These are phyloP conservation scores for Kryphioiulus occultus DNA, from an alignment of 2,888 invertebrate species.

Conservation along the genomic window DNA sequence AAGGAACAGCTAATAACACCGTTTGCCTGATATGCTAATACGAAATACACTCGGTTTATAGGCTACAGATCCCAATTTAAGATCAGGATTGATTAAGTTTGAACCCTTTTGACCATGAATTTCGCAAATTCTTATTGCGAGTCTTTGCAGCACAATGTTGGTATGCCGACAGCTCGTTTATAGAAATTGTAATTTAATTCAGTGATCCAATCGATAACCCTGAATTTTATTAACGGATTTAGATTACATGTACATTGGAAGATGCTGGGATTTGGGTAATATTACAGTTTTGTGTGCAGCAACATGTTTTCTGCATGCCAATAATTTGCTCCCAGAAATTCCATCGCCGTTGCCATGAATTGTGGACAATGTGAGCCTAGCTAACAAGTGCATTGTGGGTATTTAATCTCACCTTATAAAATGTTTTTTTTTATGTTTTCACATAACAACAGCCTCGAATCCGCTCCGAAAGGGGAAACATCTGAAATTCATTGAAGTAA, in stretches of 20 bases:
- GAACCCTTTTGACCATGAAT: no score
- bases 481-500: constrained; percentile 23
- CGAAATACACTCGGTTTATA: no score
- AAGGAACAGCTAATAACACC: no score
- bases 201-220: neutral
- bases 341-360: neutral
- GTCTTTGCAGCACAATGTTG: neutral
- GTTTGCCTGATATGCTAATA: no score
- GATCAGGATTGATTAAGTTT: no score
- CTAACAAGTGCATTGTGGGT: neutral
- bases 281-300: neutral
- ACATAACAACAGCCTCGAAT: neutral
- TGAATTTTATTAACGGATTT: neutral
- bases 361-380: neutral
- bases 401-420: constrained; percentile 19
- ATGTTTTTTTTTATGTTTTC: neutral
- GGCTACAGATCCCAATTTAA: no score
- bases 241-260: neutral
- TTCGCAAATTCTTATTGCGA: no score
- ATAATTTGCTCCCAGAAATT: neutral
- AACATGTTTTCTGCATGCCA: neutral
- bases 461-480: neutral
- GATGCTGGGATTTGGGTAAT: neutral
- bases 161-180: neutral
- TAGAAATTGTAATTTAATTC: neutral